phyloP scores from a whole-genome alignment of 2,113 vertebrate genomes.

The Haemorhous mexicanus region DNA sequence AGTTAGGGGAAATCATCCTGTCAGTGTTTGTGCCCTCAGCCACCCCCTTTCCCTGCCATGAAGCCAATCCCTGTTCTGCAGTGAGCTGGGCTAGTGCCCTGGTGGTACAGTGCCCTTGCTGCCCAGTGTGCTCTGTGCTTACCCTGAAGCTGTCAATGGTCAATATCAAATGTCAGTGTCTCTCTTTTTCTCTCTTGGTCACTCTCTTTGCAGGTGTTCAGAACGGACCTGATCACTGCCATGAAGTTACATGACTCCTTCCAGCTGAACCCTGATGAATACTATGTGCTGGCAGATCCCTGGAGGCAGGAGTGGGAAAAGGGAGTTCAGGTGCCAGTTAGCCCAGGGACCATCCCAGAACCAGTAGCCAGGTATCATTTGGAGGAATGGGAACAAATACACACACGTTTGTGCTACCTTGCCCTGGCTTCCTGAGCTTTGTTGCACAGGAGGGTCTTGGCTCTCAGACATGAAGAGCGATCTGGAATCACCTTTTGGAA shows the following conservation, averaged over 20 bases:
- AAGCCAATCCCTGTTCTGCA: neutral
- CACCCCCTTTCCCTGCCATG: neutral
- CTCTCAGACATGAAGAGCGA: neutral
- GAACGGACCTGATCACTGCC: constrained; percentile 97
- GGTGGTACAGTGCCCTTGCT: constrained; percentile 49
- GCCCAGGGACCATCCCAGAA: constrained; percentile 88
- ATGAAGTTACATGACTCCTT: constrained; percentile 98
- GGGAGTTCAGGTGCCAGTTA: constrained; percentile 97
- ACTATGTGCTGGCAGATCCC: constrained; percentile 90
- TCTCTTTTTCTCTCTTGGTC: constrained; percentile 55
- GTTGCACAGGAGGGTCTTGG: neutral
- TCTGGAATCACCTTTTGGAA: neutral
- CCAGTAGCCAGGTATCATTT: constrained; percentile 85
- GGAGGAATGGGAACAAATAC: constrained; percentile 22
- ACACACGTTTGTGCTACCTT: neutral
- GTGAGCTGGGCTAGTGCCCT: neutral
- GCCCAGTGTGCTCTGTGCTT: constrained; percentile 44
- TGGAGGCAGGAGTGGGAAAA: constrained; percentile 99
- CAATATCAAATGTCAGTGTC: constrained; percentile 60
- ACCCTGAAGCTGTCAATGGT: constrained; percentile 60
- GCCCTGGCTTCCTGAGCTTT: neutral
- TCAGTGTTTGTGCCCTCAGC: neutral
- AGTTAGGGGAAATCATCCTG: neutral
- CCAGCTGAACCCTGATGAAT: constrained; percentile 93
- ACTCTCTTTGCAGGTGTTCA: constrained; percentile 86